A percentile compares a stretch with the other conserved stretches of the same genome.
phyloP scores from a whole-genome alignment of 2,888 invertebrate genomes.

The Temnothorax unifasciatus region DNA sequence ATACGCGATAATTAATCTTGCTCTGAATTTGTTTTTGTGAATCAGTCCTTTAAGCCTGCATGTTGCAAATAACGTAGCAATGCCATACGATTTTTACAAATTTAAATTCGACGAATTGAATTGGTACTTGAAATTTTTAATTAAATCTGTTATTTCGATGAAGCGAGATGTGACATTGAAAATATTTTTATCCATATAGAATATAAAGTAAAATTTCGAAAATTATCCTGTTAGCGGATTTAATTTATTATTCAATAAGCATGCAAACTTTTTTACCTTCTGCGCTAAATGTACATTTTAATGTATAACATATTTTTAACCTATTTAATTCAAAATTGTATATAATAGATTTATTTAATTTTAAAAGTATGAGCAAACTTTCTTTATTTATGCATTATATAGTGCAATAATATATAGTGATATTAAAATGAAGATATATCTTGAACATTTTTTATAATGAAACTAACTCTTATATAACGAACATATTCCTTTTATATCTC shows the following conservation, averaged over 20 bases:
- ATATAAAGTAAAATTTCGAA: background rate
- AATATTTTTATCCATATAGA: background rate
- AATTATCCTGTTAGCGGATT: background rate
- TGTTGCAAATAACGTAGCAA: background rate
- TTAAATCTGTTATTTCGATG: constrained; percentile 26
- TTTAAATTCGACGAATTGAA: background rate
- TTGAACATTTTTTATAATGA: background rate
- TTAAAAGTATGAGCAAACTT: background rate
- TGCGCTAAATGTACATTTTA: background rate
- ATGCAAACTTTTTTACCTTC: background rate
- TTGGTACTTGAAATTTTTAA: constrained; percentile 3
- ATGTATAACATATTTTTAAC: background rate
- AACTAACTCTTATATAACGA: background rate
- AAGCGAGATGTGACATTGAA: background rate
- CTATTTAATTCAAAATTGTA: background rate
- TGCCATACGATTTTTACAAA: background rate
- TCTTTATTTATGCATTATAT: background rate
- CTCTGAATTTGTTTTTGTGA: constrained; percentile 1
- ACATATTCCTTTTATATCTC: background rate
- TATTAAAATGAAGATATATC: background rate
- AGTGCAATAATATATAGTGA: background rate
- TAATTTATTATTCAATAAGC: background rate
- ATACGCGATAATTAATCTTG: constrained; percentile 17
- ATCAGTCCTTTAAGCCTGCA: background rate
- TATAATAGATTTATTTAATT: background rate